Evolutionary conservation across 2,888 invertebrate genomes (phyloP), one percentile per base, ranked within the genome.

Genomic region (Gonocerus acuteangulatus): DNA sequence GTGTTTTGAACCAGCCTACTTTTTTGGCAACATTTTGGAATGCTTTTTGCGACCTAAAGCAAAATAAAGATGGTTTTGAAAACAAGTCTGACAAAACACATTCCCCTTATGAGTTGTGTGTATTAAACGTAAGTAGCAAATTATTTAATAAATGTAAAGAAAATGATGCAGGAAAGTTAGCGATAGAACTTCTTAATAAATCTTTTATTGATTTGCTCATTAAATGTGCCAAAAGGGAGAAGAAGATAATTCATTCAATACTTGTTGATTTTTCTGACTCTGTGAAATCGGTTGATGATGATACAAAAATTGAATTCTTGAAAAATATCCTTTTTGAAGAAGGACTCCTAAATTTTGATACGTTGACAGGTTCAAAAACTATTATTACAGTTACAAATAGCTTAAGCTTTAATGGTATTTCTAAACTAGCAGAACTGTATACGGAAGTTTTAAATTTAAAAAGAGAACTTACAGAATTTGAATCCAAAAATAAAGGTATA

Each of bases 281-380:
- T 11, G 18, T 57, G 19, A 44, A 45, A n/a, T 2, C 19, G n/a
- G 23, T 42, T 34, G 32, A 45, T 47, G 57, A 57, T 45, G 27
- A 45, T n/a, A 19, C 22, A 13, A 57, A 57, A 57, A 15, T 57
- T 18, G 6, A 16, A 19, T 22, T 57, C 9, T 9, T 57, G 13
- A 57, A 18, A 19, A 44, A 22, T 44, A 57, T 44, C n/a, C 27
- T 57, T 15, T 45, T 57, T 45, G 45, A 57, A 13, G 18, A 32
- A 16, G 57, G 47, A 44, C n/a, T 47, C 18, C 18, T 57, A 19
- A 23, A 57, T 22, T 57, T 45, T 57, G 57, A 57, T 45, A 6
- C 18, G 11, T 18, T 45, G 16, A 57, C 57, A 11, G 18, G 13
- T 19, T 36, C 36, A n/a, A 57, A 57, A 27, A 57, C 57, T 27